These are phyloP conservation scores for Zaprionus camerounensis DNA, from an alignment of 1,140 invertebrate species.

Conservation along the genomic window DNA sequence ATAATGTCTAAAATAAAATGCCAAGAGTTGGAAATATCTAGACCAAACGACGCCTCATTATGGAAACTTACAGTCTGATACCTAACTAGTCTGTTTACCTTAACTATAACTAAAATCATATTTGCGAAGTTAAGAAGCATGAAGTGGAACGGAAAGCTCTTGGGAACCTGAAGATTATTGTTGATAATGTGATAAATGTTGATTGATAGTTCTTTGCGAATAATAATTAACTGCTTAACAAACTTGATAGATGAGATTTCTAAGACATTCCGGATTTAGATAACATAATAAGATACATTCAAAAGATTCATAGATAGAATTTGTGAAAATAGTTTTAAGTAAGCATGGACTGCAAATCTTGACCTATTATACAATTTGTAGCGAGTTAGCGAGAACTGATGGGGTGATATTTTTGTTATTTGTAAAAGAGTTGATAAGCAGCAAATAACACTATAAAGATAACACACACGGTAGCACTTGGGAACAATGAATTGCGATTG, in stretches of 20 bases:
- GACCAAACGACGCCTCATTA: background rate
- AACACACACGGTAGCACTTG: background rate
- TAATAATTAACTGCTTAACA: conserved; percentile 3
- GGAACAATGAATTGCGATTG: background rate
- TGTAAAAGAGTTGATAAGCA: background rate
- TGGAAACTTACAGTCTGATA: background rate
- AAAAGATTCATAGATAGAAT: too few species aligned
- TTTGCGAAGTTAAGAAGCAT: background rate
- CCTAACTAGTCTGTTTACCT: background rate
- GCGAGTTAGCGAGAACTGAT: background rate
- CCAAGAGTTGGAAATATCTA: background rate
- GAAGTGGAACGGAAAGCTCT: conserved; percentile 5
- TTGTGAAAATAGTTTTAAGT: background rate
- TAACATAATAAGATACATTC: background rate
- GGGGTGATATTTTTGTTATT: background rate
- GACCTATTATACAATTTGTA: background rate
- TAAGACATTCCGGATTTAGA: background rate
- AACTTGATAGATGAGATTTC: background rate
- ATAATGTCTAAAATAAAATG: background rate
- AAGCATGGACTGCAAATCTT: background rate
- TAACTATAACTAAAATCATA: background rate
- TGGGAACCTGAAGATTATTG: background rate
- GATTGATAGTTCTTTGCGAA: background rate
- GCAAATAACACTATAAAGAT: background rate
- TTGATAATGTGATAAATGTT: background rate